These are phyloP conservation scores for Cactoblastis cactorum DNA, from an alignment of 2,888 invertebrate species.

Conservation along the genomic window DNA sequence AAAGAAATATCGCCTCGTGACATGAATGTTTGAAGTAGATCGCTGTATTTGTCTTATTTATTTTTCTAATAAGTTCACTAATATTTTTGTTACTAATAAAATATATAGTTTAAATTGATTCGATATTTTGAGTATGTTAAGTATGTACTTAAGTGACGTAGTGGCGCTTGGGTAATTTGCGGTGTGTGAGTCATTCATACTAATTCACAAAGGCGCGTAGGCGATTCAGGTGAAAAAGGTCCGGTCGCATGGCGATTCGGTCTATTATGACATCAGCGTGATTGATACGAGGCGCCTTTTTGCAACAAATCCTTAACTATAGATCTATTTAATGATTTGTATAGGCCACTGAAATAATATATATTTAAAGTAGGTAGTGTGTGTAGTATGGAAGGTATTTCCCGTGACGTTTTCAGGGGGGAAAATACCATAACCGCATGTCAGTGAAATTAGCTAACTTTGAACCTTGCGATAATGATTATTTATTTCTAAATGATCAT, in stretches of 20 bases:
- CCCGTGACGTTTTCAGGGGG: too few relatives aligned
- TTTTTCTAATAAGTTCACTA: background rate
- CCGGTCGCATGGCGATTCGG: conserved; percentile 54
- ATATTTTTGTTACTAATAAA: too few relatives aligned
- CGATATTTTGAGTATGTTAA: too few relatives aligned
- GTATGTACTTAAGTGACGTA: background rate
- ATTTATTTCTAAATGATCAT: too few relatives aligned
- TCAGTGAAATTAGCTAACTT: too few relatives aligned
- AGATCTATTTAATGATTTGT: background rate
- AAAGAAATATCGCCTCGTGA: too few relatives aligned
- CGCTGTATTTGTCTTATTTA: background rate
- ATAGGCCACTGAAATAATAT: too few relatives aligned
- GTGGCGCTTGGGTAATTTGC: conserved; percentile 4
- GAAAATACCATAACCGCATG: too few relatives aligned
- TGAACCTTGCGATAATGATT: too few relatives aligned
- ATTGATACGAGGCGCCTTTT: conserved; percentile 42
- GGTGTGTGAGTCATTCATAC: conserved; percentile 12
- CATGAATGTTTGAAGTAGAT: background rate
- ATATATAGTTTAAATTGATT: too few relatives aligned
- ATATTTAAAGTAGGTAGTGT: too few relatives aligned
- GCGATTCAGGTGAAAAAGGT: conserved; percentile 51
- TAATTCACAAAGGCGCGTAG: conserved; percentile 32
- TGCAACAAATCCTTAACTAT: conserved; percentile 34
- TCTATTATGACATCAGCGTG: conserved; percentile 49
- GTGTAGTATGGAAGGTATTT: too few relatives aligned